Base-by-base conservation (phyloP, 2,797 vertebrate species). In the Clamator glandarius region DNA sequence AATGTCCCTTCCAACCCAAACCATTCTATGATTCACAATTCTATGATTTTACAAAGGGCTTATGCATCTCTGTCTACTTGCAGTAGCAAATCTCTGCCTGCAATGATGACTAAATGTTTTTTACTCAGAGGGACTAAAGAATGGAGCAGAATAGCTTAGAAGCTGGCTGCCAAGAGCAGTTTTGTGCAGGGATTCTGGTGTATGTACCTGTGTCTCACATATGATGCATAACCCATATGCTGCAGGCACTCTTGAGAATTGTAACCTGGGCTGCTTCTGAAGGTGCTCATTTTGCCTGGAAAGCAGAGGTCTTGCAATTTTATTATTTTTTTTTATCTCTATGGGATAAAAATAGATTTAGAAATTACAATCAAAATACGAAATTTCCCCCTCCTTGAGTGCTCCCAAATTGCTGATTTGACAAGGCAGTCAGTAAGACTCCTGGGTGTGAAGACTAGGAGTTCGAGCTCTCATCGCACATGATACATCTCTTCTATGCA, bases 361-460 rank as follows among this genome's bases (percentile, higher is more conserved):
- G 39, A 90, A 88, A 84, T 94, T 75, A 29, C 57, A 92, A 33
- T 85, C 73, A 81, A 78, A 87, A 51, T 75, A 33, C 11, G 36
- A 41, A 3, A 8, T 46, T 51, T 8, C 29, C 11, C 33, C 14
- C 19, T 15, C 33, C 44, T 24, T 15, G 28, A 54, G 64, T 39
- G 15, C 36, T 72, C 58, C 86, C 0, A 0, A 75, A 31, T 42
- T 85, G 73, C 81, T 85, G 78, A 81, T 95, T 89, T 91, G 75
- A 81, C 54, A 51, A 75, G 39, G 62, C 3, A 4, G 73, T 87
- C 61, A 70, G 94, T 91, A 84, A 70, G 86, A 13, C 57, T 89
- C 79, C 46, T 29, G 76, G 21, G 51, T 88, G n/a, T 94, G 85
- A 35, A 86, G 73, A 26, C 3, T 11, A 73, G 73, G 85, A 78